Conservation (phyloP, 2,888 invertebrate genomes). For the Dryobota labecula region DNA sequence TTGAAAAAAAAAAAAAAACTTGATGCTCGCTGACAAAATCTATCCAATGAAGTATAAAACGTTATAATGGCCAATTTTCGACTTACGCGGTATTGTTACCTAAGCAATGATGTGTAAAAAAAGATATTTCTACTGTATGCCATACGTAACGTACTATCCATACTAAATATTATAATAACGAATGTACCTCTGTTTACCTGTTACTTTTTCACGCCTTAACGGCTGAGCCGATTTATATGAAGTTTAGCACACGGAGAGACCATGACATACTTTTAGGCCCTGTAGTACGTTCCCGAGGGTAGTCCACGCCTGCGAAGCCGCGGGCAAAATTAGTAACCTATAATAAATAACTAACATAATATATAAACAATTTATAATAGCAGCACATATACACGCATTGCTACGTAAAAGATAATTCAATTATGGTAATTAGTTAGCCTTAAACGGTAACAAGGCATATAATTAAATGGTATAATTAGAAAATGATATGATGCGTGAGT, state of each 20-base stretch:
- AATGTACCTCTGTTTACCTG: background rate
- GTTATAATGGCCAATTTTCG: no score
- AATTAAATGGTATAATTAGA: slow-evolving; percentile 56
- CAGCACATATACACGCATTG: slow-evolving; percentile 2
- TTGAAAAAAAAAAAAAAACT: no score
- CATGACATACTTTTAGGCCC: background rate
- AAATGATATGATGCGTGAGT: slow-evolving; percentile 61
- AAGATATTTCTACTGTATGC: background rate
- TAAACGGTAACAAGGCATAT: slow-evolving; percentile 45
- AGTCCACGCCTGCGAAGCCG: no score
- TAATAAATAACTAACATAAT: background rate
- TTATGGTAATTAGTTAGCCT: slow-evolving; percentile 47
- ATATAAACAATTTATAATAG: background rate
- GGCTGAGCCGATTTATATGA: background rate
- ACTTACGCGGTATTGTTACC: no score
- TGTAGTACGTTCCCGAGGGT: background rate
- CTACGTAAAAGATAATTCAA: slow-evolving; percentile 26
- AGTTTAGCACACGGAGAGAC: background rate
- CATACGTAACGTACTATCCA: no score
- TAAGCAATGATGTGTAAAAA: background rate
- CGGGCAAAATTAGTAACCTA: background rate
- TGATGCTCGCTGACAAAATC: no score
- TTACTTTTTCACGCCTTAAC: background rate
- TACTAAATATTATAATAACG: no score
- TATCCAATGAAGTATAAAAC: no score